Percentiles rank a stretch among this genome's conserved stretches.
These are phyloP conservation scores for Epinotia demarniana DNA, from an alignment of 2,888 invertebrate species.

Conservation along the genomic window DNA sequence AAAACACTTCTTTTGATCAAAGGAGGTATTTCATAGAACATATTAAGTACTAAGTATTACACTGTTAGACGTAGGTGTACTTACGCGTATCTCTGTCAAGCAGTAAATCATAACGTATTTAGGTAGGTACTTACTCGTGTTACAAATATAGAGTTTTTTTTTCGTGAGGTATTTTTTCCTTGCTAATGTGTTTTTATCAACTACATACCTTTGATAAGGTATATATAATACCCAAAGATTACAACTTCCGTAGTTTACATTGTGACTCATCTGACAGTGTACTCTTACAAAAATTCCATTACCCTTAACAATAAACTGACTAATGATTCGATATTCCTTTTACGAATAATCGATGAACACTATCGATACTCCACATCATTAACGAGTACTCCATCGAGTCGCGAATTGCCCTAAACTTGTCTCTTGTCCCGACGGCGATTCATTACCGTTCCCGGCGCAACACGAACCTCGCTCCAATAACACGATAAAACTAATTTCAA, in stretches of 20 bases:
- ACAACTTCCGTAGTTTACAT: neutral
- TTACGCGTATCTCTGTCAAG: no score
- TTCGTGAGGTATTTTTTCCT: neutral
- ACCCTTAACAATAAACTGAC: neutral
- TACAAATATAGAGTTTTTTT: no score
- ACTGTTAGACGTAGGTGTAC: no score
- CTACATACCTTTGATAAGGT: neutral
- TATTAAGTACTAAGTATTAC: no score
- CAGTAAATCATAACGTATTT: no score
- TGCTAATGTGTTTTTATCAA: neutral
- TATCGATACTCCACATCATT: slow-evolving; percentile 53
- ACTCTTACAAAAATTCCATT: neutral
- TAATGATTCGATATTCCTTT: slow-evolving; percentile 29
- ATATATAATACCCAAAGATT: neutral
- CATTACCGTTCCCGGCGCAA: slow-evolving; percentile 79
- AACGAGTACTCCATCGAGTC: slow-evolving; percentile 61
- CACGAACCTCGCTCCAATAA: slow-evolving; percentile 66
- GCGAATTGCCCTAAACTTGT: slow-evolving; percentile 75
- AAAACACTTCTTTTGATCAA: no score
- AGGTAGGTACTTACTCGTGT: no score
- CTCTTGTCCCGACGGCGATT: slow-evolving; percentile 76
- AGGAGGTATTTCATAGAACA: no score
- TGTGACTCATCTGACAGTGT: neutral
- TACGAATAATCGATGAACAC: slow-evolving; percentile 49
- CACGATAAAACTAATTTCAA: slow-evolving; percentile 48